A percentile compares a stretch with the other conserved stretches of the same genome.
Conservation (phyloP, 2,888 invertebrate genomes). For the Dasysyrphus tricinctus region DNA sequence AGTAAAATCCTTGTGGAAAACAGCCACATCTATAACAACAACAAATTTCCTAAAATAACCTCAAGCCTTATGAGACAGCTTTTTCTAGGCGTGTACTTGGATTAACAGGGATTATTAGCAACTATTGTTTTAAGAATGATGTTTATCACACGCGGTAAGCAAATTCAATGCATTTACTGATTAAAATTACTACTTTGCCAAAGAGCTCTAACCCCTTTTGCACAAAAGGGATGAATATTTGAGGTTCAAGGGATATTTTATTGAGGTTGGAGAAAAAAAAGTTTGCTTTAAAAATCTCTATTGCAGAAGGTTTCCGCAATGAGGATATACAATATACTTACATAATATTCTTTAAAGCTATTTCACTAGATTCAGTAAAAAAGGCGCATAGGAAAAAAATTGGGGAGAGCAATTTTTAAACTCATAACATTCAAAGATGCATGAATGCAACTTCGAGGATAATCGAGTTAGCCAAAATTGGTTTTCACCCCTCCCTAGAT, state of each 20-base stretch:
- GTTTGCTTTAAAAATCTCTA: neutral
- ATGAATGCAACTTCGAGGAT: no score
- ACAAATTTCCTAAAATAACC: neutral
- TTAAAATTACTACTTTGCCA: slow-evolving; percentile 81
- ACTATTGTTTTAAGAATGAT: slow-evolving; percentile 79
- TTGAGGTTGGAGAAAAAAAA: neutral
- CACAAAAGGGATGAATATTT: slow-evolving; percentile 5
- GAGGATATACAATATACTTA: no score
- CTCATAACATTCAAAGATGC: neutral
- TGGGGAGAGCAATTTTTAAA: neutral
- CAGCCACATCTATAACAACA: neutral
- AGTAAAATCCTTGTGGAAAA: slow-evolving; percentile 32
- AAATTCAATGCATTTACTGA: slow-evolving; percentile 83
- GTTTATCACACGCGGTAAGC: slow-evolving; percentile 77
- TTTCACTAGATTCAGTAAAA: slow-evolving; percentile 6
- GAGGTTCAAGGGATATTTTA: neutral
- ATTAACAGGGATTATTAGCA: slow-evolving; percentile 82
- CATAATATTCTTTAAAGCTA: neutral
- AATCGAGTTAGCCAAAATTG: no score
- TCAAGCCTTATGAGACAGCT: neutral
- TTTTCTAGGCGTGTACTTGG: slow-evolving; percentile 76
- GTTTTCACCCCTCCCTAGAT: no score
- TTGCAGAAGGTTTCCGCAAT: neutral
- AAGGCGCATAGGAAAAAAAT: slow-evolving; percentile 4
- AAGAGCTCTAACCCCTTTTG: neutral